Percentiles rank a stretch among this genome's conserved stretches.
These are phyloP conservation scores for Rhinoraja longicauda DNA, from an alignment of 2,797 vertebrate species.

Conservation along the genomic window DNA sequence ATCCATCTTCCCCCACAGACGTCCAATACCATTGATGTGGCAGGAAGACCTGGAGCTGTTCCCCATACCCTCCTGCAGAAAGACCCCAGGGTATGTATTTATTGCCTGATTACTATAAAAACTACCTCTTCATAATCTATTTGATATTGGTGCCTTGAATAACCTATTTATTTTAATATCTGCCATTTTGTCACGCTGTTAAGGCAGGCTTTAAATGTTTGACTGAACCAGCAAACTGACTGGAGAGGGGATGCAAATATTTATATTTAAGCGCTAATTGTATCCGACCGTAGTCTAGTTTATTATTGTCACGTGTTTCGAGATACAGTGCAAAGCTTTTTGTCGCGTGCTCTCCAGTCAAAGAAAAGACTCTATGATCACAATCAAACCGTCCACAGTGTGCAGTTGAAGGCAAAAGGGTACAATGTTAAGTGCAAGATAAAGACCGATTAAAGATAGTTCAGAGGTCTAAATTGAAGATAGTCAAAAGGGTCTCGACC, in stretches of 20 bases:
- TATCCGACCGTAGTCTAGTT: not conserved
- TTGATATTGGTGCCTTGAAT: not conserved
- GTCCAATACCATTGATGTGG: conserved; percentile 89
- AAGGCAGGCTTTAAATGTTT: not conserved
- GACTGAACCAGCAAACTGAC: not conserved
- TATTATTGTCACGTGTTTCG: no score
- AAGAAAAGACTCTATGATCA: no score
- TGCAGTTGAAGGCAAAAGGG: no score
- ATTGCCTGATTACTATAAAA: not conserved
- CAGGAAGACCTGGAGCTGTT: conserved; percentile 81
- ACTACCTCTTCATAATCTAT: not conserved
- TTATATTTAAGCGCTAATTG: not conserved
- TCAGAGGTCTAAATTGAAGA: no score
- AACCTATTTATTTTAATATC: not conserved
- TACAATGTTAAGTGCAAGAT: no score
- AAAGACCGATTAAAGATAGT: no score
- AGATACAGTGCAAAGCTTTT: no score
- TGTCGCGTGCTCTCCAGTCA: no score
- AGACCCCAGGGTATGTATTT: conserved; percentile 92
- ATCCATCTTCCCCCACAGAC: conserved; percentile 59
- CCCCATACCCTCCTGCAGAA: conserved; percentile 91
- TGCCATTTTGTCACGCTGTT: not conserved
- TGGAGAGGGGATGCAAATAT: not conserved
- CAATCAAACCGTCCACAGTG: no score
- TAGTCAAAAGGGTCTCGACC: no score